Conservation (phyloP, 2,888 invertebrate species). For the Tridacna gigas region DNA sequence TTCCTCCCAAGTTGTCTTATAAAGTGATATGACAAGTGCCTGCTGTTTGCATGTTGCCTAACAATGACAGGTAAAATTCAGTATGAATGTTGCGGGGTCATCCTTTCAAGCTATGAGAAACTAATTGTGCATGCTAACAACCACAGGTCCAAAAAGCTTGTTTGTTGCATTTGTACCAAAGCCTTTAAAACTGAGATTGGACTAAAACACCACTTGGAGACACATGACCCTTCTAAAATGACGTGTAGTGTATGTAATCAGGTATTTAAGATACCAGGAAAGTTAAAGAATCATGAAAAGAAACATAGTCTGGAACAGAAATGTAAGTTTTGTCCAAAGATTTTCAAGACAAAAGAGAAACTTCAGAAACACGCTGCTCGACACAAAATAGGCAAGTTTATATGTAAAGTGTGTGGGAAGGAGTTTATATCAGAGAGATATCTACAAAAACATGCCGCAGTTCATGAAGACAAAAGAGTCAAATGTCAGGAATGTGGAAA, state of each 20-base stretch:
- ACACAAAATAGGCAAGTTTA: constrained; percentile 6
- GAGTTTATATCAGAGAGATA: constrained; percentile 7
- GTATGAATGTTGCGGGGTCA: constrained; percentile 33
- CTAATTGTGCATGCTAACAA: constrained; percentile 17
- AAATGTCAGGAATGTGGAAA: constrained; percentile 27
- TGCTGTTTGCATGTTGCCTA: not conserved
- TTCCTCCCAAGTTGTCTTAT: too few relatives aligned
- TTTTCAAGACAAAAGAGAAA: constrained; percentile 1
- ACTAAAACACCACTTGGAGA: constrained; percentile 17
- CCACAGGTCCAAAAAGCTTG: constrained; percentile 14
- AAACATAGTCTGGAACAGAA: constrained; percentile 12
- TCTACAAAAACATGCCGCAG: constrained; percentile 6
- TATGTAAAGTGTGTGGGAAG: constrained; percentile 3
- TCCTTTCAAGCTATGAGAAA: constrained; percentile 5
- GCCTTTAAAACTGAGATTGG: constrained; percentile 24
- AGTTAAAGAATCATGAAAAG: constrained; percentile 12
- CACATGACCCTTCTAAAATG: constrained; percentile 14
- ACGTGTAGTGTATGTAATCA: constrained; percentile 15
- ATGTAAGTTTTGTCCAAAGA: constrained; percentile 17
- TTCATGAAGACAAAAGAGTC: constrained; percentile 16
- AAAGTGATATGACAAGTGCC: not conserved
- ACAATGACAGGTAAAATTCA: constrained; percentile 7
- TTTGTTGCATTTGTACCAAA: constrained; percentile 20
- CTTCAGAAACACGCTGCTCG: not conserved
- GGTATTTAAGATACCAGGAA: constrained; percentile 1